Evolutionary conservation across 2,113 vertebrate genomes (phyloP).

Genomic region (Desmodus rotundus): DNA sequence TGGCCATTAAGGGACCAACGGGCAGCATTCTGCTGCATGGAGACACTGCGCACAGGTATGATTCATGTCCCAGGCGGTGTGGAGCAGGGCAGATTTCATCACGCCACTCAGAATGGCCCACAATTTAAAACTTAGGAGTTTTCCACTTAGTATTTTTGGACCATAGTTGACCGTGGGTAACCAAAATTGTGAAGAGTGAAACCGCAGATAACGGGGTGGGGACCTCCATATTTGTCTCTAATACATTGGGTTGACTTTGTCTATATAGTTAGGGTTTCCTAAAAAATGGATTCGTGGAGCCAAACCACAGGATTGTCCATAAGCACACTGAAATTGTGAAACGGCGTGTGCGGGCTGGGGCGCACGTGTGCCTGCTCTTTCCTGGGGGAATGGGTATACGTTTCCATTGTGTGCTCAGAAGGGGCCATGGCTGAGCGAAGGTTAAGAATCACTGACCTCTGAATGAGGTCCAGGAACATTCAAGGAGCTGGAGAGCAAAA

Average conservation of each 20-base stretch:
- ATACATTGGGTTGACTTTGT: neutral
- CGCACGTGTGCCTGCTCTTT: rapidly evolving
- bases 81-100: neutral
- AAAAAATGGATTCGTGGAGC: neutral
- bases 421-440: neutral
- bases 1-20: neutral
- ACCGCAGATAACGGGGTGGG: neutral
- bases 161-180: neutral
- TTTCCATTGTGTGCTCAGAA: neutral
- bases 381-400: neutral
- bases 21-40: neutral
- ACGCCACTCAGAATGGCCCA: neutral
- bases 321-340: neutral
- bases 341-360: neutral
- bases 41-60: too few relatives aligned
- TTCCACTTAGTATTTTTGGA: neutral
- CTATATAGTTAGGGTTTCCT: neutral
- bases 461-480: neutral
- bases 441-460: neutral
- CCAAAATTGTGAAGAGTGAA: neutral
- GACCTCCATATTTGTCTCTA: neutral
- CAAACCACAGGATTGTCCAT: neutral
- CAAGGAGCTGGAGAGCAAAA: neutral
- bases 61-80: neutral
- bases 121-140: neutral